Evolutionary conservation across 2,797 vertebrate genomes (phyloP), one percentile per base, ranked within the genome.

Genomic region (Peromyscus attwateri): DNA sequence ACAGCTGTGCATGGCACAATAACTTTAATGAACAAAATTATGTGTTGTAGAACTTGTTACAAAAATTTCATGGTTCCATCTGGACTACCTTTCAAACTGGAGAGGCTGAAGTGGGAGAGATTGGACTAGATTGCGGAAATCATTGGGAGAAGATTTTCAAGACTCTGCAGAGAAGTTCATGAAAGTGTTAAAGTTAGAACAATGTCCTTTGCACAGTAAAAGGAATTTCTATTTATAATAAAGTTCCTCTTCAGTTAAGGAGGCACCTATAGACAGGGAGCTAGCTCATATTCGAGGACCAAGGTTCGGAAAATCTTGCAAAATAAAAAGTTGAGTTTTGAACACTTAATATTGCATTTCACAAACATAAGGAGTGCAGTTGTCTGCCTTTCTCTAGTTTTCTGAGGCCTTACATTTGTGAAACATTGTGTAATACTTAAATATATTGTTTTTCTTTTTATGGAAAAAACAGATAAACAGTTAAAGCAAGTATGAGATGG

Each of bases 21-120:
- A 89, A 97, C 97, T 97, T 97, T 97, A 97, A 94, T 97, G 97
- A 97, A 92, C 87, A 77, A 97, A 97, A 98, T 98, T 96, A 96
- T 98, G 94, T 94, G 6, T 89, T 97, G 62, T 66, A 40, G 12
- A 96, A 97, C 85, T 90, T 97, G 85, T 84, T 96, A 66, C 66
- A 97, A 68, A 85, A 85, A 84, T 92, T 95, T 95, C 77, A 75
- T 57, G 21, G 17, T 57, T 6, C 62, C 94, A 97, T 71, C 94
- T 98, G 97, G 97, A 94, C 83, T 79, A 97, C 89, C 95, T 96
- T 97, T 97, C 94, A 94, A 57, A 94, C 9, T 84, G 19, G 81
- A 89, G 97, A 93, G 71, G 55, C 94, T 92, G 81, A 91, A 94
- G 85, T 96, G 64, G 92, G 75, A 94, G 19, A 80, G 75, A 71